Evolutionary conservation across 1,140 invertebrate genomes (phyloP).

Genomic region (Drosophila oshimai): DNA sequence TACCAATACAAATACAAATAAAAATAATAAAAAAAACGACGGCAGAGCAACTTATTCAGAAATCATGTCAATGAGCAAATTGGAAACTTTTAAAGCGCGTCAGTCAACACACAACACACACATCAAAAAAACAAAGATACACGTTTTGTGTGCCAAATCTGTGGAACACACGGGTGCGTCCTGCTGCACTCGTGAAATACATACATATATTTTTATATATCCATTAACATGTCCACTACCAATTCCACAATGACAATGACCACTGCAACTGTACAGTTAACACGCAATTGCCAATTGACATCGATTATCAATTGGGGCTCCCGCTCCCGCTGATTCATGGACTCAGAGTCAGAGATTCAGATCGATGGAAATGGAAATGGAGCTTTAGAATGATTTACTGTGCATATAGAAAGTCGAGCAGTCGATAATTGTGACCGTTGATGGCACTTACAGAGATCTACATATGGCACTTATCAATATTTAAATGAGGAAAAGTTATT

Average conservation of each 20-base stretch:
- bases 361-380: slow-evolving; percentile 11
- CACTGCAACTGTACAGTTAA: slow-evolving; percentile 37
- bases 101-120: neutral
- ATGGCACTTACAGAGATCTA: slow-evolving; percentile 17
- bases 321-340: neutral
- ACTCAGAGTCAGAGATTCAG: slow-evolving; percentile 1
- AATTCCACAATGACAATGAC: slow-evolving; percentile 7
- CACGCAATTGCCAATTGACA: slow-evolving; percentile 40
- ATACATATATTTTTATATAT: neutral
- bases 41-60: slow-evolving; percentile 22
- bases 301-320: slow-evolving; percentile 8
- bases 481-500: slow-evolving; percentile 26
- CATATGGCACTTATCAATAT: slow-evolving; percentile 14
- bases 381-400: slow-evolving; percentile 9
- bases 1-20: slow-evolving; percentile 3
- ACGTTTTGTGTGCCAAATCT: neutral
- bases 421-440: slow-evolving; percentile 14
- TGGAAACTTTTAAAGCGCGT: slow-evolving; percentile 51
- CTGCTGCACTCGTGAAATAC: neutral
- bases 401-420: slow-evolving; percentile 50
- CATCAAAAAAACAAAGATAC: neutral
- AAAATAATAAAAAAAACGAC: neutral
- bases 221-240: neutral
- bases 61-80: slow-evolving; percentile 72
- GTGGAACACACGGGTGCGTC: slow-evolving; percentile 1